phyloP scores from a whole-genome alignment of 2,113 vertebrate genomes.

The Malurus elegans region DNA sequence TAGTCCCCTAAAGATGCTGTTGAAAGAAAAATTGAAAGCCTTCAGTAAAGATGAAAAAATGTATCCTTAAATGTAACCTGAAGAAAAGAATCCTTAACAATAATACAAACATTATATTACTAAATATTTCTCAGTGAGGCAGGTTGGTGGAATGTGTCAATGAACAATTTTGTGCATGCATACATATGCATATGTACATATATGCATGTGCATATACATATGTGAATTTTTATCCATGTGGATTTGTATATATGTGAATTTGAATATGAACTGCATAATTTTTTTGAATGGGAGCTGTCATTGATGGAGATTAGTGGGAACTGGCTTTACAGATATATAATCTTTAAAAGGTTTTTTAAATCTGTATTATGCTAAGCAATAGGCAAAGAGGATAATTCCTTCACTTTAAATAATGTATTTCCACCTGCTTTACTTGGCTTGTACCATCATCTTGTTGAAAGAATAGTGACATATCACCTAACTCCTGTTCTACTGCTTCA shows the following conservation, averaged over 20 bases:
- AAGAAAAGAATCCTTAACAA: background rate
- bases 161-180: background rate
- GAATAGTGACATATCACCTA: background rate
- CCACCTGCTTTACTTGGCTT: background rate
- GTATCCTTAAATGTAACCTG: background rate
- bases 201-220: background rate
- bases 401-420: slow-evolving; percentile 21
- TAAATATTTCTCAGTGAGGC: background rate
- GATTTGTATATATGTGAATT: background rate
- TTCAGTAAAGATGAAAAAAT: background rate
- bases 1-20: background rate
- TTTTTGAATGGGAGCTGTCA: background rate
- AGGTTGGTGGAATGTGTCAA: background rate
- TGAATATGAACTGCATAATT: background rate
- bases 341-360: background rate
- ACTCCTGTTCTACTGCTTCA: background rate
- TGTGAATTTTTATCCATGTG: background rate
- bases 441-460: background rate
- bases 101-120: background rate
- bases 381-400: background rate
- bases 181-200: background rate
- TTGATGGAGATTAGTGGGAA: background rate
- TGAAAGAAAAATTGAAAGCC: background rate
- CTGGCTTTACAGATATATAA: background rate
- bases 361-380: background rate